Evolutionary conservation across 53 echinoderm and acorn worm species (phyloP).

Genomic region (Henricia sp.): DNA sequence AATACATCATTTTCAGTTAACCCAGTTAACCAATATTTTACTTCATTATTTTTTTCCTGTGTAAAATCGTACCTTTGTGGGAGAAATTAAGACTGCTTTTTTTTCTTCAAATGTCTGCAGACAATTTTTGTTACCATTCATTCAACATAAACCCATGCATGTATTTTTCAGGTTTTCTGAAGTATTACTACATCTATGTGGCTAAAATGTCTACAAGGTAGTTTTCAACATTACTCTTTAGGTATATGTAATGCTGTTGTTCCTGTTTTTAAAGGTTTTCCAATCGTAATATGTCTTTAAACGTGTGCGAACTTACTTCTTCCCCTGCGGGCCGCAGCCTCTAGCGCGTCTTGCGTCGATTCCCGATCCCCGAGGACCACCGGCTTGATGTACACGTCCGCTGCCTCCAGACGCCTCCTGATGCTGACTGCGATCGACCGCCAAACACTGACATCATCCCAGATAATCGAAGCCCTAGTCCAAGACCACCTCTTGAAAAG

Average conservation of each 20-base stretch:
- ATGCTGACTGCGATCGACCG: constrained; percentile 18
- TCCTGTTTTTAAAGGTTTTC: too few relatives aligned
- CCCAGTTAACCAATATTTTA: too few relatives aligned
- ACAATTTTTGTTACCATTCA: background rate
- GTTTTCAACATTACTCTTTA: too few relatives aligned
- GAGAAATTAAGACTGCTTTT: background rate
- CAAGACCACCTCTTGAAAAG: constrained; percentile 45
- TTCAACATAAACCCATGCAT: background rate
- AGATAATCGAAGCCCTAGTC: constrained; percentile 2
- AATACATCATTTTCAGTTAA: too few relatives aligned
- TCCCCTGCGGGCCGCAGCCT: background rate
- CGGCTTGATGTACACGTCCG: background rate
- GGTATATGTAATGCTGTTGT: too few relatives aligned
- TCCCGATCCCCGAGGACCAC: background rate
- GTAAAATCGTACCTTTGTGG: too few relatives aligned
- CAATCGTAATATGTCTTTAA: background rate
- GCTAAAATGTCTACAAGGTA: too few relatives aligned
- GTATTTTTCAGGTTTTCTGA: too few relatives aligned
- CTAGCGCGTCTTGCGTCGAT: background rate
- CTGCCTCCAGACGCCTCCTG: constrained; percentile 47
- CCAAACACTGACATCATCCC: background rate
- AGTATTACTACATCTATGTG: too few relatives aligned
- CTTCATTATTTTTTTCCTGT: too few relatives aligned
- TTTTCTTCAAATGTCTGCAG: background rate
- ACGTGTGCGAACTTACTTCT: constrained; percentile 20